Evolutionary conservation across 2,888 invertebrate genomes (phyloP), one percentile per base, ranked within the genome.

Genomic region (Sericinus montela): DNA sequence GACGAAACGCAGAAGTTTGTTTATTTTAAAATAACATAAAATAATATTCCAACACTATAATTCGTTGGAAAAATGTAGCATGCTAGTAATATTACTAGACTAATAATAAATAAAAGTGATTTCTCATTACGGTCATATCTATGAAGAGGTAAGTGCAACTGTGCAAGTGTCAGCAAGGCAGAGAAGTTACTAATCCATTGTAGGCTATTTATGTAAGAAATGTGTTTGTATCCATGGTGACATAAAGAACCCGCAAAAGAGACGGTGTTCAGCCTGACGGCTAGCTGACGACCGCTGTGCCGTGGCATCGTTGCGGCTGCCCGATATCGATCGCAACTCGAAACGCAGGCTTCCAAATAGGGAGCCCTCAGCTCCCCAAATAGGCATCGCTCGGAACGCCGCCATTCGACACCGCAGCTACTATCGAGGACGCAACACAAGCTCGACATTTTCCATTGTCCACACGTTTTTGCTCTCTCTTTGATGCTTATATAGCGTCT

Each of bases 261-360:
- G 65, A 69, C 60, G 59, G 62, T 40, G 29, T 36, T 25, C 60
- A 57, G 66, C 72, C 67, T 80, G 84, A 85, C 68, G 72, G 73
- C 58, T 60, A 52, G 70, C 54, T 76, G 83, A 75, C 72, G 69
- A 65, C 57, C 58, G 14, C 34, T 10, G 39, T 25, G 25, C n/a
- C 44, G 56, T 48, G 53, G 71, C 71, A 67, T 63, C 72, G 67
- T 64, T 62, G 51, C 64, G 67, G 67, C 66, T 62, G 63, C 52
- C 65, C 68, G 83, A 84, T 85, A 81, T 75, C 67, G 79, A 85
- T 83, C 81, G 69, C 71, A 69, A 75, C 81, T 80, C 75, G 85
- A 75, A 74, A 66, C 71, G 70, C 86, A 88, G 87, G 77, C 74
- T 88, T 85, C 88, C 88, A 79, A 87, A 88, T 88, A 86, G 78